Evolutionary conservation across 2,113 vertebrate species (phyloP).

Genomic region (Pelobates fuscus): DNA sequence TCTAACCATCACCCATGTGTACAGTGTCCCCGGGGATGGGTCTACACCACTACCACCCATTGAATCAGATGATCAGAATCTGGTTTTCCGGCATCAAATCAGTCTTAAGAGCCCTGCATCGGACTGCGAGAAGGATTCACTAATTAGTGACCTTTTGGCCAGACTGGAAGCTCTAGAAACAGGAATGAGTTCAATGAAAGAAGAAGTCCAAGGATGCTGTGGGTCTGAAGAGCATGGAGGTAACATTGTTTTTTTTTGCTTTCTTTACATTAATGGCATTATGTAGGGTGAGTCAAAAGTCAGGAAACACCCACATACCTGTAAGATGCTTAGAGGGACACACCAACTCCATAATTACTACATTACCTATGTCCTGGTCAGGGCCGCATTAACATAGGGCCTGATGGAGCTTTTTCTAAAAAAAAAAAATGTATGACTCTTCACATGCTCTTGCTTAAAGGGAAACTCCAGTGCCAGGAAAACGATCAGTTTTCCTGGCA

Average conservation of each 20-base stretch:
- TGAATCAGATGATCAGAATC: slow-evolving; percentile 71
- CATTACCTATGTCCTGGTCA: too few species aligned
- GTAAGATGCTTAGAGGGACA: too few species aligned
- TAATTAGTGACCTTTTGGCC: slow-evolving; percentile 73
- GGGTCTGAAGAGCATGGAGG: slow-evolving; percentile 52
- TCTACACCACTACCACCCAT: slow-evolving; percentile 70
- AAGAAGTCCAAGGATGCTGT: slow-evolving; percentile 76
- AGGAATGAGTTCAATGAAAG: slow-evolving; percentile 80
- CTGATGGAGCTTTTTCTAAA: too few species aligned
- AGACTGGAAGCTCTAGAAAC: slow-evolving; percentile 79
- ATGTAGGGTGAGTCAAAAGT: too few species aligned
- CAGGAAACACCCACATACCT: too few species aligned
- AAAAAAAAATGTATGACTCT: too few species aligned
- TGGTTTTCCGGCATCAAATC: slow-evolving; percentile 85
- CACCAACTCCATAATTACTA: too few species aligned
- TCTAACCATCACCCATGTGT: slow-evolving; percentile 83
- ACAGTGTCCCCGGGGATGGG: slow-evolving; percentile 73
- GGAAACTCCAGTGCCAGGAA: too few species aligned
- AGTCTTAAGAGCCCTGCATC: slow-evolving; percentile 69
- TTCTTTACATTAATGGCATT: background rate
- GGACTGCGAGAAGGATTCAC: slow-evolving; percentile 71
- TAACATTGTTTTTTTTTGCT: background rate
- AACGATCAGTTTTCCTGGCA: too few species aligned
- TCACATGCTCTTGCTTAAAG: too few species aligned
- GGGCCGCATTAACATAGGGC: too few species aligned